Percentiles rank a stretch among this genome's conserved stretches.
phyloP scores from a whole-genome alignment of 2,888 invertebrate species.

The Brachypalpus laphriformis region DNA sequence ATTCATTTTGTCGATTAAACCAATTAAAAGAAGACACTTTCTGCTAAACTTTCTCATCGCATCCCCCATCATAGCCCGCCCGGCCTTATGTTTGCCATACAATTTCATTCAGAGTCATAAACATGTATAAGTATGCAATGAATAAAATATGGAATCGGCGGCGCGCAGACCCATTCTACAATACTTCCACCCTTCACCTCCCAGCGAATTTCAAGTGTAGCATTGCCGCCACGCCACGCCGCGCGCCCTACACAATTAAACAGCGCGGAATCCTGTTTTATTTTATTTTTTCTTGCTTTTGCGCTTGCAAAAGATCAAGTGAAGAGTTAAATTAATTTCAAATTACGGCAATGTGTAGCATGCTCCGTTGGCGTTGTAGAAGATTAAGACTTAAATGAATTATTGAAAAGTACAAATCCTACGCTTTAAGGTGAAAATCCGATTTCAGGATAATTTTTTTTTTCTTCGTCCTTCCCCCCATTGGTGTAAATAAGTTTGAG shows the following conservation, averaged over 20 bases:
- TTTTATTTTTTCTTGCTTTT: slow-evolving; percentile 15
- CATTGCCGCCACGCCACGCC: slow-evolving; percentile 3
- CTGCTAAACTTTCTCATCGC: slow-evolving; percentile 69
- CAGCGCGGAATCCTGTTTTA: slow-evolving; percentile 31
- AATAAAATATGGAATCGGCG: slow-evolving; percentile 49
- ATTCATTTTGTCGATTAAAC: slow-evolving; percentile 74
- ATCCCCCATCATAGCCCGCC: background rate
- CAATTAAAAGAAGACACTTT: slow-evolving; percentile 74
- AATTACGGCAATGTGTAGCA: slow-evolving; percentile 45
- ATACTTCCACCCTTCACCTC: background rate
- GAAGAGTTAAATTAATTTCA: slow-evolving; percentile 71
- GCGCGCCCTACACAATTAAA: slow-evolving; percentile 13
- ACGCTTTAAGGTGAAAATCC: slow-evolving; percentile 65
- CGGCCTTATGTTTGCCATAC: slow-evolving; percentile 35
- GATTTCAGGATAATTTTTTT: slow-evolving; percentile 34
- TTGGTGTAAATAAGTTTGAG: background rate
- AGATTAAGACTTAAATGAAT: slow-evolving; percentile 65
- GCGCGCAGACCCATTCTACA: slow-evolving; percentile 2
- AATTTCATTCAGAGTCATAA: slow-evolving; percentile 50
- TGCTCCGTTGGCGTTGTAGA: slow-evolving; percentile 4
- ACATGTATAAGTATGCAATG: slow-evolving; percentile 53
- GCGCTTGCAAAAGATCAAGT: slow-evolving; percentile 66
- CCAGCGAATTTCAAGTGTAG: slow-evolving; percentile 14
- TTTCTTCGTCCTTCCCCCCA: background rate
- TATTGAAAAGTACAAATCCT: slow-evolving; percentile 71